Evolutionary conservation across 2,888 invertebrate species (phyloP).

Genomic region (Nomada fucata): DNA sequence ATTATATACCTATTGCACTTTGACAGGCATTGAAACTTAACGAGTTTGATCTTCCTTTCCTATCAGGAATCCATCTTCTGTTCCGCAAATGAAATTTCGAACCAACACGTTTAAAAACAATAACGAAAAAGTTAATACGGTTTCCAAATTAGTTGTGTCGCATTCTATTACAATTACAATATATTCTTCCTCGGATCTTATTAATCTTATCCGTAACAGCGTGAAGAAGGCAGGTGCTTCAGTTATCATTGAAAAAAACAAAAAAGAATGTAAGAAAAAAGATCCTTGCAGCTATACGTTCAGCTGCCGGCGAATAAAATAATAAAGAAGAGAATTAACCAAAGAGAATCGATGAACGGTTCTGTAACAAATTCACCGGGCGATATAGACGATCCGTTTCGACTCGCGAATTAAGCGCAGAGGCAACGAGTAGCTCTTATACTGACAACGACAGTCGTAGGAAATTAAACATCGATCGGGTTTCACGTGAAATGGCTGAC

Average conservation of each 20-base stretch:
- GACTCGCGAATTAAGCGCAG: conserved; percentile 35
- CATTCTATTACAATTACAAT: too few relatives aligned
- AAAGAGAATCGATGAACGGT: not conserved
- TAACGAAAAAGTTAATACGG: not conserved
- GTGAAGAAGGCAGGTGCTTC: too few relatives aligned
- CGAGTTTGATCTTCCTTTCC: not conserved
- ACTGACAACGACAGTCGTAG: conserved; percentile 44
- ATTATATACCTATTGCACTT: conserved; percentile 44
- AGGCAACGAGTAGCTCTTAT: conserved; percentile 41
- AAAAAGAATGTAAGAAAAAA: too few relatives aligned
- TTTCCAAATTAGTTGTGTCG: too few relatives aligned
- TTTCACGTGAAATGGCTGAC: conserved; percentile 34
- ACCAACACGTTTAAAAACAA: not conserved
- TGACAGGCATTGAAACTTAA: conserved; percentile 10
- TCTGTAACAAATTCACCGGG: conserved; percentile 24
- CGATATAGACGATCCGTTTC: conserved; percentile 14
- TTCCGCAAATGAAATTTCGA: not conserved
- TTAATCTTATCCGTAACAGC: too few relatives aligned
- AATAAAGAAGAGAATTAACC: not conserved
- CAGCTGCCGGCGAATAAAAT: too few relatives aligned
- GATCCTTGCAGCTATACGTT: too few relatives aligned
- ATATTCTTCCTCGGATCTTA: too few relatives aligned
- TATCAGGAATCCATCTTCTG: too few relatives aligned
- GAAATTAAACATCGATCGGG: conserved; percentile 67
- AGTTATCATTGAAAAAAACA: too few relatives aligned